Base-by-base conservation (phyloP, 2,113 vertebrate species). In the Maylandia zebra region DNA sequence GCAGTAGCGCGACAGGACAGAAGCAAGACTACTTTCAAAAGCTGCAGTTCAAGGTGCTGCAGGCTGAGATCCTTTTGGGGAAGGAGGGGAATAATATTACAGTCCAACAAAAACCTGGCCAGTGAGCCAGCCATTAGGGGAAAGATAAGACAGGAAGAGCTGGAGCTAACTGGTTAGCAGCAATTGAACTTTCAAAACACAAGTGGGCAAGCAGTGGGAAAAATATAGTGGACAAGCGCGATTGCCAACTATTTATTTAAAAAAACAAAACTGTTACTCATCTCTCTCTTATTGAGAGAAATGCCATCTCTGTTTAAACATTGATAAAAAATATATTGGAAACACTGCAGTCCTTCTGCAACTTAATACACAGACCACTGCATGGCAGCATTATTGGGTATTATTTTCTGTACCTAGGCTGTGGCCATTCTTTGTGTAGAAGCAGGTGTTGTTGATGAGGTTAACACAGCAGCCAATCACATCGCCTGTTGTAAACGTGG, bases 401-500 rank as follows among this genome's bases (percentile, higher is more conserved):
- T 59, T 10, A 12, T 36, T 38, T 38, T 66, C 6, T 8, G 1
- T 66, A 66, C 98, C 98, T 91, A 99, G 95, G 93, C 98, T 99
- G 96, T 99, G 98, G 76, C 98, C 98, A 4, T 99, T 98, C 96
- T 98, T 98, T 86, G 98, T 98, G 95, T 98, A 98, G 96, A 99
- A 99, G 95, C 98, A 99, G 89, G 98, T 99, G 79, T 98, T 97
- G 91, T 99, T 99, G 96, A 99, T 99, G 43, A 99, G 98, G 96
- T 99, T 99, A 45, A 99, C 98, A 4, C 98, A 99, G 96, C 98
- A 99, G 97, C 98, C 98, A 12, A 99, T 99, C 83, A 99, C 98
- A 2, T 99, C 98, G 59, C 98, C 98, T 1, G 98, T 99, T 69
- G 98, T 99, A 95, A 99, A 99, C 0, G 98, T 99, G 79, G 98